A percentile compares a stretch with the other conserved stretches of the same genome.
Conservation (phyloP, 2,888 invertebrate species). For the Acanthoscelides obtectus region DNA sequence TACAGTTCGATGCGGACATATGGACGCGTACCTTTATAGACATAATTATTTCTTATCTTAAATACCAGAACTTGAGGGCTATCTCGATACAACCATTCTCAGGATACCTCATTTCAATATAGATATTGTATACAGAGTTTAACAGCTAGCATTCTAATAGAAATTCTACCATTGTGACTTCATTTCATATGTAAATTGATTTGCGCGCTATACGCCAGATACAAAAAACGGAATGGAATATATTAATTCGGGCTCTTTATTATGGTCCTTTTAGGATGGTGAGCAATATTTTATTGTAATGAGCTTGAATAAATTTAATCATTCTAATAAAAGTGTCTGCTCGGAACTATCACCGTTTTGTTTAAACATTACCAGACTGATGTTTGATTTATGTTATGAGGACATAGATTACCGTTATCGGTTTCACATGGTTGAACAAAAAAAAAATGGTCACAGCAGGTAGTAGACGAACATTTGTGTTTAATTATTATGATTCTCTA, state of each 20-base stretch:
- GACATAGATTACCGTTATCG: background rate
- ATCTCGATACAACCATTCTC: background rate
- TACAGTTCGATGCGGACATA: no score
- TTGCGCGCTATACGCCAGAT: background rate
- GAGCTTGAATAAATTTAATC: conserved; percentile 15
- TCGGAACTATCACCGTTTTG: background rate
- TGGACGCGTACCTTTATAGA: no score
- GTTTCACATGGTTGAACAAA: background rate
- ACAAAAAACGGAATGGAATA: background rate
- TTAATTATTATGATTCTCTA: background rate
- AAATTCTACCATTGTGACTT: background rate
- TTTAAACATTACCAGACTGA: background rate
- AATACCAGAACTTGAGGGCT: no score
- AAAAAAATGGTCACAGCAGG: background rate
- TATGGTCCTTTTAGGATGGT: background rate
- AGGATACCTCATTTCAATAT: background rate
- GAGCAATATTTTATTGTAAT: conserved; percentile 18
- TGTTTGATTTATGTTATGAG: background rate
- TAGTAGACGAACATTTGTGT: background rate
- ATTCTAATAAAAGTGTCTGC: conserved; percentile 10
- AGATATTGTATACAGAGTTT: background rate
- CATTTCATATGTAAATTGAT: background rate
- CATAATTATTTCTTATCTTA: background rate
- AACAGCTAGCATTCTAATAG: background rate
- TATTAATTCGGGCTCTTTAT: background rate